Base-by-base conservation (phyloP, 53 echinoderm and acorn worm species). In the Luidia sarsii region DNA sequence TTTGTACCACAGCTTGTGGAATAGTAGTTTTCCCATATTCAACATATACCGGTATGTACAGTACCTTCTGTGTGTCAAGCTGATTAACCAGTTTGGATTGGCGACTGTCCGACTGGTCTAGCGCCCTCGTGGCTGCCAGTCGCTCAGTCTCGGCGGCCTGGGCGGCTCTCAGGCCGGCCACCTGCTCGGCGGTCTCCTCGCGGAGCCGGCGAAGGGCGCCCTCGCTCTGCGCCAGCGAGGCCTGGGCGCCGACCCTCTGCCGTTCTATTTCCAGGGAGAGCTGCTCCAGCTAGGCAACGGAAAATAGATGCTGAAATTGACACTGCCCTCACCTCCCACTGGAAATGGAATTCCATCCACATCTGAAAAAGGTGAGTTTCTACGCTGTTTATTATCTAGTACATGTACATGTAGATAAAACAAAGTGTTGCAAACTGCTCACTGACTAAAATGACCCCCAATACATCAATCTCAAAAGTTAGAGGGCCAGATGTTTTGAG, bases 61-160 rank as follows among this genome's bases (percentile, higher is more conserved):
- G 23, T 43, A 97, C 99, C 99, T 94, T 85, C 23, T 97, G 99
- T 61, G 99, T 50, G 10, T 97, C 82, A 0, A 94, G 64, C 39
- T 94, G 91, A 32, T 82, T 83, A 29, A 55, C 80, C 1, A 97
- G 73, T 57, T 84, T 91, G 0, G 85, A 60, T 22, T 67, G 81
- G 3, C 80, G 63, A 7, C 86, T 80, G 32, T 94, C 99, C 13
- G 90, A 66, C 35, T 82, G 60, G 9, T 70, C 59, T 33, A 88
- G 80, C 9, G 87, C 99, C 68, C 88, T 86, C 75, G 87, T 84
- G 6, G 84, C 89, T 0, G 75, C 60, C 55, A 94, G 29, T 61
- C 60, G 80, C 54, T 94, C 88, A 52, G 91, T 77, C 89, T 97
- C 89, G 15, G 68, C 50, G 28, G 83, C 74, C 53, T 97, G 93